Conservation (phyloP, 2,113 vertebrate species). For the Ranitomeya variabilis region DNA sequence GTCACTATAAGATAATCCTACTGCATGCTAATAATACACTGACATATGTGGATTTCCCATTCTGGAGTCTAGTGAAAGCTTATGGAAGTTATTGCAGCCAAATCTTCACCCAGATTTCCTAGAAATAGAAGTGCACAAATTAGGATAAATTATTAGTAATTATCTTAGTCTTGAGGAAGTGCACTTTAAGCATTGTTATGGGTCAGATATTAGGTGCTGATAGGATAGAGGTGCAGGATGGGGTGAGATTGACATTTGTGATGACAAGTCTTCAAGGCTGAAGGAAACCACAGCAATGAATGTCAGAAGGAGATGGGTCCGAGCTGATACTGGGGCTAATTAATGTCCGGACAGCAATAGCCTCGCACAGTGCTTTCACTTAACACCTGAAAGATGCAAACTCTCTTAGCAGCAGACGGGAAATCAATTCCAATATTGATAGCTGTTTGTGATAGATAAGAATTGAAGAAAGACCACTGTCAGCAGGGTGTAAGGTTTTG, state of each 20-base stretch:
- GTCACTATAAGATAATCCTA: too few species aligned
- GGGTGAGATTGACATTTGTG: not conserved
- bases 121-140: too few species aligned
- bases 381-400: conserved; percentile 37
- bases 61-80: too few species aligned
- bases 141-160: too few species aligned
- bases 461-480: not conserved
- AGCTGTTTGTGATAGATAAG: conserved; percentile 50
- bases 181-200: too few species aligned
- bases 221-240: not conserved
- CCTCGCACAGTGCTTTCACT: conserved; percentile 7
- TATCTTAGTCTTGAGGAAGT: too few species aligned
- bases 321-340: conserved; percentile 16
- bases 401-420: conserved; percentile 31
- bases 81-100: too few species aligned
- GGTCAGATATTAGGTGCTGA: too few species aligned
- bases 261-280: not conserved
- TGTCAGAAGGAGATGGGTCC: not conserved
- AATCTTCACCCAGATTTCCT: too few species aligned
- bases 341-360: conserved; percentile 42
- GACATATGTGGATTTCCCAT: too few species aligned
- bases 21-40: too few species aligned
- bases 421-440: conserved; percentile 41
- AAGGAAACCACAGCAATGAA: not conserved
- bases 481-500: conserved; percentile 12